Base-by-base conservation (phyloP, 2,797 vertebrate genomes). In the Clarias laeviceps region DNA sequence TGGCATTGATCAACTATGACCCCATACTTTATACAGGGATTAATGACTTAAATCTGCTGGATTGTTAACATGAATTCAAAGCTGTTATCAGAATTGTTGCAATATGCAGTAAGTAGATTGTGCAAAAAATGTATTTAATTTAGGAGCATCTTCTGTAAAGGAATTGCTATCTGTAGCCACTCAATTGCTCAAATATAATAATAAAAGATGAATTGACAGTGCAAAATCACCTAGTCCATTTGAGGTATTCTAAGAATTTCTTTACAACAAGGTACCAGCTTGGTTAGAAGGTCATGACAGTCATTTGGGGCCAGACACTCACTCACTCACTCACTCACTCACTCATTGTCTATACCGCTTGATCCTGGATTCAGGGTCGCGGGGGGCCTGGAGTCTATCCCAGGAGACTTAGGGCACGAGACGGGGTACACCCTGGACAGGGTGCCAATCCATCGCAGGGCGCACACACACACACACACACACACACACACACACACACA, bases 11-110 rank as follows among this genome's bases (percentile, higher is more conserved):
- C 24, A 45, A 89, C 7, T 15, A 29, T 50, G 17, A 29, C 61
- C 61, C 59, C n/a, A 50, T 50, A n/a, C 4, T n/a, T 40, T 45
- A 74, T 85, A 90, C 79, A 82, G 83, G 22, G 32, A 61, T 61
- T 50, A 50, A 12, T 18, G 4, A 65, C 65, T 32, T 66, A 32
- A 18, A 17, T 79, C 15, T 17, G 45, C 20, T 65, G 78, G 17
- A 80, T 8, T 65, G n/a, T 6, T 57, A 37, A 65, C 37, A 65
- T 80, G 4, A 65, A 65, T 59, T 77, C 18, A 57, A 57, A 29
- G 18, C 18, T 34, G 74, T 34, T 59, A 9, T 40, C 34, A 79
- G 22, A 62, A 62, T 14, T 34, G 18, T 24, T 61, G 56, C 29
- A 34, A 61, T 77, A 34, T 18, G n/a, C 54, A 29, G 0, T 29